Evolutionary conservation across 1,140 invertebrate species (phyloP).

Genomic region (Thaumetopoea pityocampa): DNA sequence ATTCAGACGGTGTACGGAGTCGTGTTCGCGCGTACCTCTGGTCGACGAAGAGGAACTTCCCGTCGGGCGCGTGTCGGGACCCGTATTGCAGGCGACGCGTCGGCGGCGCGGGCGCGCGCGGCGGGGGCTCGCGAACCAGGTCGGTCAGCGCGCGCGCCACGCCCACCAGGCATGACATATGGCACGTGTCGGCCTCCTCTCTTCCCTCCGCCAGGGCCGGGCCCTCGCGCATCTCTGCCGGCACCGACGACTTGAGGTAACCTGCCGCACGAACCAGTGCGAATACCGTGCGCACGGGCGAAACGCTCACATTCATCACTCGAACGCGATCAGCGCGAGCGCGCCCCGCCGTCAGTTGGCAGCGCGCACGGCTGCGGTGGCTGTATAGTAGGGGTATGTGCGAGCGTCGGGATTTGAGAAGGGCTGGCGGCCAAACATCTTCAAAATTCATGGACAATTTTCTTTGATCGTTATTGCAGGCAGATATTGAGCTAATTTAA

Average conservation of each 20-base stretch:
- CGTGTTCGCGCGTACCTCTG: constrained; percentile 84
- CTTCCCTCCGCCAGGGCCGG: constrained; percentile 69
- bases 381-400: too few relatives aligned
- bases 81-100: constrained; percentile 81
- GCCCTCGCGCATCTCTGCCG: constrained; percentile 84
- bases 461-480: too few relatives aligned
- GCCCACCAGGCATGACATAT: constrained; percentile 90
- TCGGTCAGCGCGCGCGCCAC: constrained; percentile 84
- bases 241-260: constrained; percentile 94
- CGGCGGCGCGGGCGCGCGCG: constrained; percentile 43
- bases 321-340: too few relatives aligned
- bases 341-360: too few relatives aligned
- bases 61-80: constrained; percentile 93
- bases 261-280: constrained; percentile 75
- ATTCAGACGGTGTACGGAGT: too few relatives aligned
- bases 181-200: constrained; percentile 84
- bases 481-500: too few relatives aligned
- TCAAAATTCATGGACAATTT: too few relatives aligned
- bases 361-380: too few relatives aligned
- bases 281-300: too few relatives aligned
- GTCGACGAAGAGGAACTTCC: constrained; percentile 98
- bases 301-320: too few relatives aligned
- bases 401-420: too few relatives aligned
- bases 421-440: too few relatives aligned
- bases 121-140: constrained; percentile 37